These are phyloP conservation scores for Pilophorus perplexus DNA, from an alignment of 2,888 invertebrate species.

Conservation along the genomic window DNA sequence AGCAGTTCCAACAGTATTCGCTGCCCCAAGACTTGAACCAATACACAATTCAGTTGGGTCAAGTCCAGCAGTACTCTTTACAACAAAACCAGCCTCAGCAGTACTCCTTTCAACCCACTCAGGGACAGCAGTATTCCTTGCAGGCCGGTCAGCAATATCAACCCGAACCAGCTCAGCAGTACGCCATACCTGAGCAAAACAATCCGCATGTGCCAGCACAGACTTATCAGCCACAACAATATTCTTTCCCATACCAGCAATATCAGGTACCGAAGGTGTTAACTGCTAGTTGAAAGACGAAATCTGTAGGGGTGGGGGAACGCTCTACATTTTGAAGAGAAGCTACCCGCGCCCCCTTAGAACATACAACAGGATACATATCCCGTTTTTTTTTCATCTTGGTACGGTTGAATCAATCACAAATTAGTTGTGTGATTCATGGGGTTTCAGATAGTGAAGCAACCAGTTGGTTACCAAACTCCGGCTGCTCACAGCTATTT, in stretches of 20 bases:
- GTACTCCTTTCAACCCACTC: not conserved
- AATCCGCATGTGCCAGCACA: too few species aligned
- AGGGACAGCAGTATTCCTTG: not conserved
- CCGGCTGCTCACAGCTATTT: not conserved
- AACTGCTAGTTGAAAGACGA: too few species aligned
- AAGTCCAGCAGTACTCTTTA: not conserved
- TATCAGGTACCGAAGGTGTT: too few species aligned
- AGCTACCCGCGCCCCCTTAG: too few species aligned
- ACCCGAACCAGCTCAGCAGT: not conserved
- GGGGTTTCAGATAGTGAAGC: too few species aligned
- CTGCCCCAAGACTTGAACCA: not conserved
- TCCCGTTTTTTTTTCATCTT: too few species aligned
- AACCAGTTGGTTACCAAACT: too few species aligned
- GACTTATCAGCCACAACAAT: slow-evolving; percentile 1
- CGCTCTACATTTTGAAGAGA: too few species aligned
- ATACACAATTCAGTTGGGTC: not conserved
- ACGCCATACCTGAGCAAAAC: not conserved
- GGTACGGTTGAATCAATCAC: too few species aligned
- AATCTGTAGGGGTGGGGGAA: too few species aligned
- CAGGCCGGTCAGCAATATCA: not conserved
- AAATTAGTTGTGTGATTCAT: too few species aligned
- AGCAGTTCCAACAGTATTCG: not conserved
- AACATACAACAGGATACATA: too few species aligned
- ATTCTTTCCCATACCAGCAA: not conserved
- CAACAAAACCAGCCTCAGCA: slow-evolving; percentile 8